These are phyloP conservation scores for Vanessa atalanta DNA, from an alignment of 1,140 invertebrate species.

Conservation along the genomic window DNA sequence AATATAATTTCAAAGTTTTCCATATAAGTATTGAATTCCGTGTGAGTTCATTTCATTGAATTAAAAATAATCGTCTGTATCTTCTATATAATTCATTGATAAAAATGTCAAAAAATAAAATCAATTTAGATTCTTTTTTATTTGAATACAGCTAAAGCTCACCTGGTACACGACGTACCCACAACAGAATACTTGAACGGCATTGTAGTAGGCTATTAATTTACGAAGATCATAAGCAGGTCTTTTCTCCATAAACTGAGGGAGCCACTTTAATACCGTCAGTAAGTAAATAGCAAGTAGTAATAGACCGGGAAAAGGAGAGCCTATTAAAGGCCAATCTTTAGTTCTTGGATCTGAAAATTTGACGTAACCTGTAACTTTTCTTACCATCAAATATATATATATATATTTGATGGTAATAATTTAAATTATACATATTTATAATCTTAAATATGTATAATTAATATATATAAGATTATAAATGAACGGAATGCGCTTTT, in stretches of 20 bases:
- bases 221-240: slow-evolving; percentile 86
- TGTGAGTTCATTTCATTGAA: too few species aligned
- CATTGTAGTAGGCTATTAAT: slow-evolving; percentile 88
- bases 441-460: too few species aligned
- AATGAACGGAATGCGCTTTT: too few species aligned
- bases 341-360: slow-evolving; percentile 83
- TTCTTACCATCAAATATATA: too few species aligned
- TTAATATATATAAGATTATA: too few species aligned
- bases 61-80: too few species aligned
- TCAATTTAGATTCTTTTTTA: not conserved
- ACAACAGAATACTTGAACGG: slow-evolving; percentile 85
- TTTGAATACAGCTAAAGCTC: slow-evolving; percentile 45
- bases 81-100: too few species aligned
- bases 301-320: slow-evolving; percentile 80
- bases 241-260: slow-evolving; percentile 87
- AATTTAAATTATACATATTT: too few species aligned
- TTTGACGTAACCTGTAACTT: not conserved
- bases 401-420: too few species aligned
- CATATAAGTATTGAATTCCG: too few species aligned
- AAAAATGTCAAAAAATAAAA: not conserved
- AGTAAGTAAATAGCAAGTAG: slow-evolving; percentile 85
- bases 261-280: slow-evolving; percentile 86
- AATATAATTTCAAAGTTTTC: too few species aligned
- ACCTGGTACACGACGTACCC: slow-evolving; percentile 84
- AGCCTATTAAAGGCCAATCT: slow-evolving; percentile 83